Evolutionary conservation across 2,797 vertebrate species (phyloP).

Genomic region (Semaprochilodus insignis): DNA sequence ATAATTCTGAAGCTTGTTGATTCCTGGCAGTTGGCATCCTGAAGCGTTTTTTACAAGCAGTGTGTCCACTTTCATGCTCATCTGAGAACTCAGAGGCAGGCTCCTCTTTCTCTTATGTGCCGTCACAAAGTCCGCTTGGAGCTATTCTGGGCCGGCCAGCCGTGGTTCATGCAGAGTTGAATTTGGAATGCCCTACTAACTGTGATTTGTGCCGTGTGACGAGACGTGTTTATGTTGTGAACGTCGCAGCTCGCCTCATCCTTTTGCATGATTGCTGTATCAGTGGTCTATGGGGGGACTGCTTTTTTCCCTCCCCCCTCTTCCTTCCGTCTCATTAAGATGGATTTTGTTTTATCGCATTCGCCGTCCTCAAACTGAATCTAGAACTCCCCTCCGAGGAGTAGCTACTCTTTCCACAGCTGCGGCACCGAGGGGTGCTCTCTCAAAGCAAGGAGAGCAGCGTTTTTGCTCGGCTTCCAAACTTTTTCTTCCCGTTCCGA

Average conservation of each 20-base stretch:
- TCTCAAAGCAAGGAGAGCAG: slow-evolving; percentile 35
- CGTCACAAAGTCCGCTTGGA: neutral
- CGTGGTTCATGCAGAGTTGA: slow-evolving; percentile 7
- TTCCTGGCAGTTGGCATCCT: neutral
- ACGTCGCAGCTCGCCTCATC: slow-evolving; percentile 33
- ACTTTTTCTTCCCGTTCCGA: slow-evolving; percentile 10
- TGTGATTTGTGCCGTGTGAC: slow-evolving; percentile 7
- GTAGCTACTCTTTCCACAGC: slow-evolving; percentile 35
- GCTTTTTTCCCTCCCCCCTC: neutral
- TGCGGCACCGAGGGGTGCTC: slow-evolving; percentile 41
- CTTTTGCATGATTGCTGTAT: slow-evolving; percentile 10
- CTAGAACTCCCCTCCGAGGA: slow-evolving; percentile 48
- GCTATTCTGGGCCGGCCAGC: neutral
- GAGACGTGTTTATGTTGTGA: slow-evolving; percentile 18
- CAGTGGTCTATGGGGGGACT: slow-evolving; percentile 27
- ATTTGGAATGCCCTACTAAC: slow-evolving; percentile 15
- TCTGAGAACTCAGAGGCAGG: neutral
- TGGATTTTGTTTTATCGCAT: slow-evolving; percentile 48
- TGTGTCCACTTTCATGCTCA: neutral
- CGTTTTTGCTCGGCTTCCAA: slow-evolving; percentile 18
- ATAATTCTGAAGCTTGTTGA: neutral
- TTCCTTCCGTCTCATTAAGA: slow-evolving; percentile 38
- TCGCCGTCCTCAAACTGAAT: slow-evolving; percentile 48
- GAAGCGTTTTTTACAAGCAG: neutral
- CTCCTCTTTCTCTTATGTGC: neutral